These are phyloP conservation scores for Cathartes aura DNA, from an alignment of 2,113 vertebrate species.

Conservation along the genomic window DNA sequence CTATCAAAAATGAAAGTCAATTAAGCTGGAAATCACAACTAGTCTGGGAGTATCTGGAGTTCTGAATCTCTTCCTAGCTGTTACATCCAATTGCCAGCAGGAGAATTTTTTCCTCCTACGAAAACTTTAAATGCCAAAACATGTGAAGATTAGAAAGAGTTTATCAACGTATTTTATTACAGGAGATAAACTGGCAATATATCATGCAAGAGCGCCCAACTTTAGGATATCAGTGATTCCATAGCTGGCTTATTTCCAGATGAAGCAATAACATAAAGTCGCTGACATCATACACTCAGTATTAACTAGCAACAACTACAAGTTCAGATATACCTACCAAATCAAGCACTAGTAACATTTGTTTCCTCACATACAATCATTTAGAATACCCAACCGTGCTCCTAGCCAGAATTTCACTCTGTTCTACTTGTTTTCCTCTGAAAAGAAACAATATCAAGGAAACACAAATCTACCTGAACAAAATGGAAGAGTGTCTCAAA, in stretches of 20 bases:
- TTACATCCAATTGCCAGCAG: neutral
- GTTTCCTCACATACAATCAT: neutral
- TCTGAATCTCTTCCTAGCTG: neutral
- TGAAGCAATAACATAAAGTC: neutral
- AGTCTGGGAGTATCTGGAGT: neutral
- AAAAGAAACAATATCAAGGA: neutral
- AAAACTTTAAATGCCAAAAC: neutral
- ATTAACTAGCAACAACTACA: neutral
- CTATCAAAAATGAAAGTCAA: neutral
- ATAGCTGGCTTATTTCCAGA: neutral
- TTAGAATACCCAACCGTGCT: fast-evolving
- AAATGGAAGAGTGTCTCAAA: neutral
- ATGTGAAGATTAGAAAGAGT: neutral
- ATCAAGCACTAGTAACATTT: neutral
- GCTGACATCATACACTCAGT: neutral
- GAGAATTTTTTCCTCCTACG: neutral
- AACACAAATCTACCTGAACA: neutral
- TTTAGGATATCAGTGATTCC: neutral
- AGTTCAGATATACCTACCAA: neutral
- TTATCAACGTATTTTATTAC: neutral
- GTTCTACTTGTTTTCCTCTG: neutral
- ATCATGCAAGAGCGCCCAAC: neutral
- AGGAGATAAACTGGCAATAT: neutral
- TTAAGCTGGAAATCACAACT: neutral
- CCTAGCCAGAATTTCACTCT: neutral